Evolutionary conservation across 2,888 invertebrate genomes (phyloP).

Genomic region (Axea sp.): DNA sequence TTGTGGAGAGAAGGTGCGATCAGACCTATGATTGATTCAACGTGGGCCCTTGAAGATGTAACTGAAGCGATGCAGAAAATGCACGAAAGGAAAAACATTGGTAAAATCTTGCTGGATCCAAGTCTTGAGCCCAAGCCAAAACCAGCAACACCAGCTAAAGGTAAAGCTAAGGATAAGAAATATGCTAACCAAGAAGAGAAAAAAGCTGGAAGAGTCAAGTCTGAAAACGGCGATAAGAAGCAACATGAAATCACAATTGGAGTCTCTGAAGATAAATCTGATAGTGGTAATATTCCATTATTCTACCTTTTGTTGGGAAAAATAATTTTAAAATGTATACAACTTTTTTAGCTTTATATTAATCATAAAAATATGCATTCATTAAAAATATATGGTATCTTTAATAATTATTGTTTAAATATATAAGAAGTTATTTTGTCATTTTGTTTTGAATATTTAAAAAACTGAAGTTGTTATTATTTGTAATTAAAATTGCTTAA

Average conservation of each 20-base stretch:
- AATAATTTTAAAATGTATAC: background rate
- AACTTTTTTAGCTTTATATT: too few relatives aligned
- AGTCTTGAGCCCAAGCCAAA: constrained; percentile 89
- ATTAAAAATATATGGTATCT: too few relatives aligned
- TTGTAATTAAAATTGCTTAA: too few relatives aligned
- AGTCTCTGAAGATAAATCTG: constrained; percentile 80
- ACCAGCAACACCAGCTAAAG: constrained; percentile 88
- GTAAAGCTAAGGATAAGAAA: constrained; percentile 86
- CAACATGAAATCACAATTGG: constrained; percentile 80
- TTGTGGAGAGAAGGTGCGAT: constrained; percentile 90
- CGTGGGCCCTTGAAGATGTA: constrained; percentile 93
- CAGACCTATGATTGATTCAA: constrained; percentile 90
- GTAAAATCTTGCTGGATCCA: constrained; percentile 91
- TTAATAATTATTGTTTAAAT: too few relatives aligned
- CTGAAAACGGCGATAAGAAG: constrained; percentile 81
- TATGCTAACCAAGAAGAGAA: constrained; percentile 86
- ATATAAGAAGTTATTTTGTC: too few relatives aligned
- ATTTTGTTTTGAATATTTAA: too few relatives aligned
- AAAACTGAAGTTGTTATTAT: too few relatives aligned
- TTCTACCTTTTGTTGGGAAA: background rate
- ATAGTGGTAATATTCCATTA: constrained; percentile 79
- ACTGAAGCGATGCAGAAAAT: constrained; percentile 95
- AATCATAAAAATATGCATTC: too few relatives aligned
- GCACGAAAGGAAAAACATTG: constrained; percentile 94
- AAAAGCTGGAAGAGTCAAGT: constrained; percentile 80